Evolutionary conservation across 2,888 invertebrate species (phyloP).

Genomic region (Euphydryas editha): DNA sequence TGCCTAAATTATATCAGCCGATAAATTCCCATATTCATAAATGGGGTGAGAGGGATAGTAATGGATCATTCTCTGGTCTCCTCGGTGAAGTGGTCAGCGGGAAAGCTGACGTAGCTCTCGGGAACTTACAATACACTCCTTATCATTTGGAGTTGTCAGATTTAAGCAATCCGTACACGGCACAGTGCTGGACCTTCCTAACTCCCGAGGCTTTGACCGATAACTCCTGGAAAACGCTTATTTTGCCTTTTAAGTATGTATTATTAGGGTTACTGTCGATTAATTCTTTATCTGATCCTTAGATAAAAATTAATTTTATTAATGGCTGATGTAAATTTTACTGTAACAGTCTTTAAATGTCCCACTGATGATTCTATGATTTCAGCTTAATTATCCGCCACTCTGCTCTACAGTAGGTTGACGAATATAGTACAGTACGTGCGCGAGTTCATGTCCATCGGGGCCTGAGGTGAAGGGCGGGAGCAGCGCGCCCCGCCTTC

Average conservation of each 20-base stretch:
- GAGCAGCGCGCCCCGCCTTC: too few species aligned
- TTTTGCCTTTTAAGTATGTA: conserved; percentile 89
- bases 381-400: too few species aligned
- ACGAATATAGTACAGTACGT: too few species aligned
- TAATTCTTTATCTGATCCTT: too few species aligned
- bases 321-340: too few species aligned
- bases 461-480: too few species aligned
- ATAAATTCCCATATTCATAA: conserved; percentile 83
- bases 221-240: conserved; percentile 93
- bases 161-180: conserved; percentile 90
- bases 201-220: conserved; percentile 92
- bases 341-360: too few species aligned
- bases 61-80: conserved; percentile 88
- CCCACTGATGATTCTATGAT: too few species aligned
- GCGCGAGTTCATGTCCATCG: too few species aligned
- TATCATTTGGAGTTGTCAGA: conserved; percentile 88
- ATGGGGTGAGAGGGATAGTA: conserved; percentile 87
- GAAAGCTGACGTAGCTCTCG: conserved; percentile 88
- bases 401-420: too few species aligned
- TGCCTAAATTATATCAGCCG: conserved; percentile 86
- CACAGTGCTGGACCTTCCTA: conserved; percentile 92
- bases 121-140: conserved; percentile 90
- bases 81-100: conserved; percentile 88
- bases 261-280: too few species aligned
- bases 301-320: too few species aligned